A percentile compares a stretch with the other conserved stretches of the same genome.
These are phyloP conservation scores for Astropecten irregularis DNA, from an alignment of 53 echinoderm and acorn worm species.

Conservation along the genomic window DNA sequence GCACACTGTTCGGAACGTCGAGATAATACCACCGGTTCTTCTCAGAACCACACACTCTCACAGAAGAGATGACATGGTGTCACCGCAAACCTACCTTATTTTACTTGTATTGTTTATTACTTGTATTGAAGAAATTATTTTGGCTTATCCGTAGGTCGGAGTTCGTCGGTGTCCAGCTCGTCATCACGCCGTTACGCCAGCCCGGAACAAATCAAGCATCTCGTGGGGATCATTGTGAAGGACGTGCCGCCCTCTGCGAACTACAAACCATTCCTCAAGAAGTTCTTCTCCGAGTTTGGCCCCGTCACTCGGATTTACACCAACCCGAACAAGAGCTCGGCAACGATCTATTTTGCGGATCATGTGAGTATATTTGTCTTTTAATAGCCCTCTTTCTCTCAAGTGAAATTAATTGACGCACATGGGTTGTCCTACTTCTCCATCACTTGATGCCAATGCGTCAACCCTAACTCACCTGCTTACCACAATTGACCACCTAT, in stretches of 20 bases:
- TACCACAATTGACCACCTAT: too few species aligned
- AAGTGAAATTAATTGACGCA: too few species aligned
- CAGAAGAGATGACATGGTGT: too few species aligned
- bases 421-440: too few species aligned
- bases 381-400: neutral
- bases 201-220: conserved; percentile 57
- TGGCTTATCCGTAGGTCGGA: neutral
- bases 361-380: conserved; percentile 78
- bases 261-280: conserved; percentile 44
- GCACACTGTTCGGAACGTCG: too few species aligned
- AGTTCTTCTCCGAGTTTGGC: conserved; percentile 75
- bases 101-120: too few species aligned
- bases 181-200: conserved; percentile 15
- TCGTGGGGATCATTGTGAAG: conserved; percentile 62
- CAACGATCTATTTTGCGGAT: conserved; percentile 70
- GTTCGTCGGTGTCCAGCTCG: neutral
- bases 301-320: conserved; percentile 50
- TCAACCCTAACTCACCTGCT: too few species aligned
- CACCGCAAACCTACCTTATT: too few species aligned
- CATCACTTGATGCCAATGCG: too few species aligned
- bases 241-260: conserved; percentile 73
- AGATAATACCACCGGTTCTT: too few species aligned
- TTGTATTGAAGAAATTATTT: too few species aligned
- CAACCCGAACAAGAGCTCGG: conserved; percentile 46
- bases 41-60: too few species aligned